Base-by-base conservation (phyloP, 2,113 vertebrate species). In the Chloebia gouldiae region DNA sequence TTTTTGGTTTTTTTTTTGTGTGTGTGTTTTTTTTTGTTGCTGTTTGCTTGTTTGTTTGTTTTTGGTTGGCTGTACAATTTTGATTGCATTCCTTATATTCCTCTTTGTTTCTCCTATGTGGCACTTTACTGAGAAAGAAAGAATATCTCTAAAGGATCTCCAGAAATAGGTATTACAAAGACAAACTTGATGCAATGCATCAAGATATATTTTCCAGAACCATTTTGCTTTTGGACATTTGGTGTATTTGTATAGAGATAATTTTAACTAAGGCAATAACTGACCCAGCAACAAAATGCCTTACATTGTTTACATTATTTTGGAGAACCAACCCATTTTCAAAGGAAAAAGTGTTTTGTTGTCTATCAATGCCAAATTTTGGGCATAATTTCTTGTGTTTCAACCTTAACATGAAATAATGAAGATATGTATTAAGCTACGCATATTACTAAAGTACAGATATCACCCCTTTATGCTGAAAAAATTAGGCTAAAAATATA, bases 391-490 rank as follows among this genome's bases (percentile, higher is more conserved):
- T 50, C 22, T 76, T 2, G 3, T 71, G 14, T 25, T 64, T 84
- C 57, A 83, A 24, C 4, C 15, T 45, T 3, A 8, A 42, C 9
- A 28, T 7, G 15, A 57, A 86, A 16, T 66, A 86, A 2, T 30
- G 13, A 19, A 79, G 30, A 40, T 28, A 53, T 0, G 4, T 20
- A 35, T 51, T 66, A 37, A 92, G 7, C 4, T 56, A 28, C 28
- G 15, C 9, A 17, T 45, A 19, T 50, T 88, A n/a, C 30, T 87
- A 49, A 81, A 87, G 23, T 60, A 16, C 15, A 56, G 21, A 15
- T 75, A 56, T 23, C 11, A 76, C 1, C 1, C 3, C 3, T 54
- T 57, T 57, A 30, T 4, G 3, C 3, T 4, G 3, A 80, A 28
- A 25, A 82, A 90, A 12, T 11, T 68, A 65, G 15, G 40, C 37